Conservation (phyloP, 2,797 vertebrate genomes). For the Limnodromus scolopaceus region DNA sequence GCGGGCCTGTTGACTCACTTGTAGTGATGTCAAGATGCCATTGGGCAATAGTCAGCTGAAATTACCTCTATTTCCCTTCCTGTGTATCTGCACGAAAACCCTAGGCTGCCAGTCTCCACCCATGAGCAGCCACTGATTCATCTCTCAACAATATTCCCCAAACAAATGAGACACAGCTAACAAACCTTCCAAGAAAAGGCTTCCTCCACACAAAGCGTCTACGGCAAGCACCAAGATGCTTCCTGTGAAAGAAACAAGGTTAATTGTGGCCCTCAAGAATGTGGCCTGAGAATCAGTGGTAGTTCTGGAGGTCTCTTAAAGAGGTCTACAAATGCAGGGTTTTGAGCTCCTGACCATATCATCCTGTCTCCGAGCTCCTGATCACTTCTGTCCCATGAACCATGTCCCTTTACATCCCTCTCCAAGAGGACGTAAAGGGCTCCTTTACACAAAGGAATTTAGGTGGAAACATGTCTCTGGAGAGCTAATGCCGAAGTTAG, state of each 20-base stretch:
- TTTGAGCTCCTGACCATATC: background rate
- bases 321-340: background rate
- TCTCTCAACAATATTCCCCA: background rate
- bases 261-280: background rate
- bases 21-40: background rate
- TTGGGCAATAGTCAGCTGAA: background rate
- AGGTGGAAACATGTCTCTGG: background rate
- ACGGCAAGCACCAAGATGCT: background rate
- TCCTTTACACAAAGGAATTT: background rate
- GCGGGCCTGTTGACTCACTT: background rate
- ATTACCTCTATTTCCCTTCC: background rate
- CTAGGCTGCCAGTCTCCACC: background rate
- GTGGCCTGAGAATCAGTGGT: background rate
- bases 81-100: background rate
- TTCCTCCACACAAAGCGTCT: background rate
- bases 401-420: accelerated
- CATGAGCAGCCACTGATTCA: background rate
- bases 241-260: background rate
- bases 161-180: background rate
- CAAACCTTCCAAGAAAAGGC: background rate
- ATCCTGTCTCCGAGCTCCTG: background rate
- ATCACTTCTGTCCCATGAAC: background rate
- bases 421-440: background rate
- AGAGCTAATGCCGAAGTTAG: background rate
- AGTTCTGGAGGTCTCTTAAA: background rate